A percentile compares a stretch with the other conserved stretches of the same genome.
These are phyloP conservation scores for Drosophila kuntzei DNA, from an alignment of 2,888 invertebrate species.

Conservation along the genomic window DNA sequence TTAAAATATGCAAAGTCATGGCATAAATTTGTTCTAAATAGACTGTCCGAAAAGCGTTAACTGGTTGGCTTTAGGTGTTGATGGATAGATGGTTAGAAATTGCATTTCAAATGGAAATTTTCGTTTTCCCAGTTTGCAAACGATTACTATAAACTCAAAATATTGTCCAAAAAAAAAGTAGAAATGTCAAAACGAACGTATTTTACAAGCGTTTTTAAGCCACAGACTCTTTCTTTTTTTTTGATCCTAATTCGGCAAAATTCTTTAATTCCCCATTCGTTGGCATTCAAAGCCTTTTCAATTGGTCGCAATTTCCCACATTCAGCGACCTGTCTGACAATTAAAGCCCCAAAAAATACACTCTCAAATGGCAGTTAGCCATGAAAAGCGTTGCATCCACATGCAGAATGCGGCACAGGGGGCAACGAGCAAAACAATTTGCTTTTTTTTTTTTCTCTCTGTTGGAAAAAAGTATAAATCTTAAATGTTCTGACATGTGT, in stretches of 20 bases:
- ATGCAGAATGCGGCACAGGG: slow-evolving; percentile 42
- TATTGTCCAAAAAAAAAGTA: background rate
- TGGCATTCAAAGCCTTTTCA: slow-evolving; percentile 59
- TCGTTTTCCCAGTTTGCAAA: background rate
- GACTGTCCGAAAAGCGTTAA: slow-evolving; percentile 8
- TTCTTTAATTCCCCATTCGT: slow-evolving; percentile 39
- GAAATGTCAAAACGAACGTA: background rate
- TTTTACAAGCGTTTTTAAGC: slow-evolving; percentile 3
- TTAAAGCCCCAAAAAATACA: slow-evolving; percentile 46
- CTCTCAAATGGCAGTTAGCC: slow-evolving; percentile 64
- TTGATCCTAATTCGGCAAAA: slow-evolving; percentile 33
- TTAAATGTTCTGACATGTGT: slow-evolving; percentile 76
- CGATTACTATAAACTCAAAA: background rate
- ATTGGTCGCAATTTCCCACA: slow-evolving; percentile 43
- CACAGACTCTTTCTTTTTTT: background rate
- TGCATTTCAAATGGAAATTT: slow-evolving; percentile 6
- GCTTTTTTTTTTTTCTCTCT: slow-evolving; percentile 18
- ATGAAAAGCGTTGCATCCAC: slow-evolving; percentile 66
- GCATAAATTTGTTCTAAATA: slow-evolving; percentile 4
- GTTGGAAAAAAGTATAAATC: slow-evolving; percentile 58
- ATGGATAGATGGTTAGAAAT: background rate
- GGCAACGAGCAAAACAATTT: slow-evolving; percentile 37
- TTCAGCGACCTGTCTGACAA: slow-evolving; percentile 46
- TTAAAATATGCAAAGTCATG: slow-evolving; percentile 20
- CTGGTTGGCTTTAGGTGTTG: slow-evolving; percentile 15